These are phyloP conservation scores for Apostichopus parvimensis DNA, from an alignment of 35 echinoderm and acorn worm species.

Conservation along the genomic window DNA sequence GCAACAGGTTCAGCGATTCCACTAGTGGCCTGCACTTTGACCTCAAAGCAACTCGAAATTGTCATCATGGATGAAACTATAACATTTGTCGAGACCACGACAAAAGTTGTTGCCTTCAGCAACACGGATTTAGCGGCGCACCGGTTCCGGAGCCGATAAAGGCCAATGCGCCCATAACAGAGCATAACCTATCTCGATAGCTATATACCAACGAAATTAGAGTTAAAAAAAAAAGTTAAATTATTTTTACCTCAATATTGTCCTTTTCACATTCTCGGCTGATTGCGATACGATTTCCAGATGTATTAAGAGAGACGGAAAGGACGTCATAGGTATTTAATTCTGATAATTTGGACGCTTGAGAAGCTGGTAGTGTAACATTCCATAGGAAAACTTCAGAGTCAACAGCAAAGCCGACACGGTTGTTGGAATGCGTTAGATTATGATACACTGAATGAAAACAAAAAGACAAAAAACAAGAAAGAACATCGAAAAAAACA, in stretches of 20 bases:
- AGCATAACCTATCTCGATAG: no score
- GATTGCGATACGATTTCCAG: slow-evolving; percentile 33
- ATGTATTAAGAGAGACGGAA: neutral
- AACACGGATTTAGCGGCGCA: no score
- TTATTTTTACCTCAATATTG: slow-evolving; percentile 21
- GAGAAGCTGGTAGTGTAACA: slow-evolving; percentile 24
- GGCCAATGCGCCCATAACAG: no score
- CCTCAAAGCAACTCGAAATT: no score
- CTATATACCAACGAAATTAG: no score
- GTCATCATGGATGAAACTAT: no score
- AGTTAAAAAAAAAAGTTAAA: no score
- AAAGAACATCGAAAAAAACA: neutral
- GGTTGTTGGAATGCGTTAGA: slow-evolving; percentile 26
- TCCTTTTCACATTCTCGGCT: slow-evolving; percentile 13
- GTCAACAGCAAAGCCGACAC: slow-evolving; percentile 1
- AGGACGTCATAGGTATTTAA: neutral
- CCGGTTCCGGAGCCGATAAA: no score
- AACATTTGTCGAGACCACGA: no score
- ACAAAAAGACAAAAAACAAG: neutral
- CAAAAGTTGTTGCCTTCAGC: no score
- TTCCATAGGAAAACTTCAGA: slow-evolving; percentile 26
- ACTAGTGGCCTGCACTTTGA: no score
- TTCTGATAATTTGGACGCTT: neutral
- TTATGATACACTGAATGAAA: slow-evolving; percentile 24
- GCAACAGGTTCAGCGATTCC: no score